phyloP scores from a whole-genome alignment of 1,140 invertebrate species.

The Drosophila athabasca region DNA sequence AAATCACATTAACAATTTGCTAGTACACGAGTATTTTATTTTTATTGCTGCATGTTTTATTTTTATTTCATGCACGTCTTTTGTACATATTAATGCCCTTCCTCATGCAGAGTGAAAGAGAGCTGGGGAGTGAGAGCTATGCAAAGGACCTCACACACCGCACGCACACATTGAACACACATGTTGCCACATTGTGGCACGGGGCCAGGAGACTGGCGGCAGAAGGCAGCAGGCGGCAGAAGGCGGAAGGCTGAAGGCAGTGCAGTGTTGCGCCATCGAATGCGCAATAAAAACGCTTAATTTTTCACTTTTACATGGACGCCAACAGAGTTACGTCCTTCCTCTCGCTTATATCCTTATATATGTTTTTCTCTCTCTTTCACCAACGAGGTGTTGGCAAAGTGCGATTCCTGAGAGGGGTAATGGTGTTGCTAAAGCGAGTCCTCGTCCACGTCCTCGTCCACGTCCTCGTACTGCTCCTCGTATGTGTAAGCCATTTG shows the following conservation, averaged over 20 bases:
- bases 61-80: slow-evolving; percentile 79
- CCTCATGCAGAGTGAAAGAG: slow-evolving; percentile 4
- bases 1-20: slow-evolving; percentile 82
- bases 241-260: slow-evolving; percentile 20
- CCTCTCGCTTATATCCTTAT: slow-evolving; percentile 7
- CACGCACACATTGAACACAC: slow-evolving; percentile 54
- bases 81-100: slow-evolving; percentile 60
- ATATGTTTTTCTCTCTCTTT: background rate
- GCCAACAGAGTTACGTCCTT: slow-evolving; percentile 51
- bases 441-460: too few species aligned
- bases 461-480: too few species aligned
- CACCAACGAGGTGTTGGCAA: background rate
- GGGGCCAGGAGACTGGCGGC: slow-evolving; percentile 1
- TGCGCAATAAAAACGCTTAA: slow-evolving; percentile 82
- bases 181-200: slow-evolving; percentile 59
- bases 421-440: too few species aligned
- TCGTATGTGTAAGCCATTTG: slow-evolving; percentile 64
- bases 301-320: slow-evolving; percentile 77
- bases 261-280: slow-evolving; percentile 64
- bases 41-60: slow-evolving; percentile 81
- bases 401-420: too few species aligned
- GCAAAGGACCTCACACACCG: slow-evolving; percentile 22
- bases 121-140: slow-evolving; percentile 14
- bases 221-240: slow-evolving; percentile 17
- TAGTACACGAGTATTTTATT: slow-evolving; percentile 81